Conservation (phyloP, 2,113 vertebrate species). For the Gadus chalcogrammus region DNA sequence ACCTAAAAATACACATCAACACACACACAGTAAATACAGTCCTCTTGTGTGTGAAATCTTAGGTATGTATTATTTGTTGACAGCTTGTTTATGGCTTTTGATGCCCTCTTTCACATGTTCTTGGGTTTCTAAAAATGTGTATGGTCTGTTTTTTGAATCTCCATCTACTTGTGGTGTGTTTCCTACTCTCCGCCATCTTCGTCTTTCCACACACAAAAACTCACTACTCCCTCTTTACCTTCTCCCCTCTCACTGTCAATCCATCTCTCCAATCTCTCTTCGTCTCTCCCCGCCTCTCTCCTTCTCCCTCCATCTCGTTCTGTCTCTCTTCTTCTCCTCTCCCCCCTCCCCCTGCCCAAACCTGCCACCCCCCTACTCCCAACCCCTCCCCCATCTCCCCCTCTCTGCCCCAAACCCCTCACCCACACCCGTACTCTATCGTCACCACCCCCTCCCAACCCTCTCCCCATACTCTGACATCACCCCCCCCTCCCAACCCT, state of each 20-base stretch:
- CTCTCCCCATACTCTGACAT: not conserved
- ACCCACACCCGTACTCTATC: not conserved
- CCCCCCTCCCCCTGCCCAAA: too few species aligned
- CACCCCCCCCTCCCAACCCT: not conserved
- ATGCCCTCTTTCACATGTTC: too few species aligned
- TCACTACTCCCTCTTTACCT: not conserved
- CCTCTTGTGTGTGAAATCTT: too few species aligned
- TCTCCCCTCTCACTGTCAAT: not conserved
- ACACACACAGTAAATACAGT: not conserved
- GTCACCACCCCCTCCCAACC: not conserved
- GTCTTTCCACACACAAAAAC: not conserved
- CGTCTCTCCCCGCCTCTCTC: not conserved
- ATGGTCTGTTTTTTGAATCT: not conserved
- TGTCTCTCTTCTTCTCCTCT: not conserved
- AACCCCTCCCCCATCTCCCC: not conserved
- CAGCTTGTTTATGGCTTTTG: too few species aligned
- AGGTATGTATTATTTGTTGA: too few species aligned
- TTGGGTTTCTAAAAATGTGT: too few species aligned
- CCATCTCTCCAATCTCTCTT: not conserved
- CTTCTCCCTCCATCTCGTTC: not conserved
- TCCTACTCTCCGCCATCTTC: not conserved
- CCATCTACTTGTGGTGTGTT: not conserved
- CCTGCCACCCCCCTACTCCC: too few species aligned
- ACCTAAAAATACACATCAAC: too few species aligned
- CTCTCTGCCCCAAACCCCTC: not conserved